phyloP scores from a whole-genome alignment of 2,888 invertebrate species.

The Julus scanicus region DNA sequence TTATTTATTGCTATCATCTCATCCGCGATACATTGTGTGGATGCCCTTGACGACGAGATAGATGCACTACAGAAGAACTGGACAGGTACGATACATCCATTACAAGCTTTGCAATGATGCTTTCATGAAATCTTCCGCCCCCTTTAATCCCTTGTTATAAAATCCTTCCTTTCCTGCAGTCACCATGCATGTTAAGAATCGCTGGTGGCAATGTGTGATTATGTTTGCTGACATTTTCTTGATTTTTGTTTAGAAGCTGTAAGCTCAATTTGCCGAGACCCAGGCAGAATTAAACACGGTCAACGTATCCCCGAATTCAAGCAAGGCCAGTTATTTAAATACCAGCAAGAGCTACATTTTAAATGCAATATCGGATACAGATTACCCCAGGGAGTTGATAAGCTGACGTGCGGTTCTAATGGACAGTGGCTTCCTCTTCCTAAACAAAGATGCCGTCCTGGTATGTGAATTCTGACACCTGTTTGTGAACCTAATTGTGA shows the following conservation, averaged over 20 bases:
- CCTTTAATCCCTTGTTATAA: neutral
- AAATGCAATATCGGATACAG: conserved; percentile 20
- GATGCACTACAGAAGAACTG: neutral
- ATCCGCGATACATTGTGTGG: neutral
- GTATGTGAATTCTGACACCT: neutral
- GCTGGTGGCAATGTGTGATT: neutral
- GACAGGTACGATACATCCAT: neutral
- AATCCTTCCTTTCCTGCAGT: neutral
- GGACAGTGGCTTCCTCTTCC: conserved; percentile 46
- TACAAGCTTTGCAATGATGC: neutral
- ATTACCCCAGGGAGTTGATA: conserved; percentile 45
- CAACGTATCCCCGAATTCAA: conserved; percentile 33
- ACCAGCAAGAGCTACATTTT: conserved; percentile 18
- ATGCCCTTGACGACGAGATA: conserved; percentile 13
- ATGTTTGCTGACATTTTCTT: neutral
- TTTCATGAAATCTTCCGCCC: neutral
- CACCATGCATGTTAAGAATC: neutral
- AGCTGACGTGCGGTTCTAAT: neutral
- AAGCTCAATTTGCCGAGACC: conserved; percentile 8
- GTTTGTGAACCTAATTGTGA: neutral
- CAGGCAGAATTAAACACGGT: conserved; percentile 46
- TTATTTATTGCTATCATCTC: neutral
- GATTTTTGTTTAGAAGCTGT: neutral
- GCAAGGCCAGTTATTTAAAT: conserved; percentile 18
- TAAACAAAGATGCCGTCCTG: conserved; percentile 24